Conservation (phyloP, 2,797 vertebrate species). For the Danio albolineatus region DNA sequence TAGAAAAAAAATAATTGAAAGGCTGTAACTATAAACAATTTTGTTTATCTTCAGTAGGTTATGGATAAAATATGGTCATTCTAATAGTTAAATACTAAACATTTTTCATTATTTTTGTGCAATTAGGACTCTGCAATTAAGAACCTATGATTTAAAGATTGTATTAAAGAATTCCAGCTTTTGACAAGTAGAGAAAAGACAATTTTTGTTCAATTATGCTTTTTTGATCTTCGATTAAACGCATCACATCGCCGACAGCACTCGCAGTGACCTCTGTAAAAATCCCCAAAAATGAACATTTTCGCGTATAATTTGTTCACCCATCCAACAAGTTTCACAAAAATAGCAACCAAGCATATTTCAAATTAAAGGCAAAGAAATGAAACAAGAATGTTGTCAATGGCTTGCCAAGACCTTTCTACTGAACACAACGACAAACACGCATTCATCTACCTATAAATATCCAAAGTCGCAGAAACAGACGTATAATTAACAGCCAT, state of each 20-base stretch:
- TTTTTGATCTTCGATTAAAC: not conserved
- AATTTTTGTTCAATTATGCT: not conserved
- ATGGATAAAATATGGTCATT: no score
- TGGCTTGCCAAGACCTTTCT: not conserved
- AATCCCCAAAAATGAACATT: not conserved
- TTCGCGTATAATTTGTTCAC: constrained; percentile 6
- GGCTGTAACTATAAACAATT: no score
- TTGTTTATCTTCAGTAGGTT: no score
- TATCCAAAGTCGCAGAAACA: constrained; percentile 26
- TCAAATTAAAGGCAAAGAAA: constrained; percentile 30
- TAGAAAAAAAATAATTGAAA: no score
- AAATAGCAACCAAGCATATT: constrained; percentile 25
- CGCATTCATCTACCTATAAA: constrained; percentile 21
- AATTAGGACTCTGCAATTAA: no score
- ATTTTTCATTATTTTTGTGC: no score
- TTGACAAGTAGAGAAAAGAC: not conserved
- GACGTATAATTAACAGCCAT: constrained; percentile 34
- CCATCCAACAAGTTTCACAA: constrained; percentile 8
- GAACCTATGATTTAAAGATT: no score
- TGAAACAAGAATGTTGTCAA: constrained; percentile 14
- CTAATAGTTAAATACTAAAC: no score
- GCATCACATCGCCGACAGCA: not conserved
- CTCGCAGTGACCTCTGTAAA: not conserved
- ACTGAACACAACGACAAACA: constrained; percentile 36
- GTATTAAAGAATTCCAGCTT: no score